Base-by-base conservation (phyloP, 1,140 invertebrate genomes). In the Bradysia coprophila region DNA sequence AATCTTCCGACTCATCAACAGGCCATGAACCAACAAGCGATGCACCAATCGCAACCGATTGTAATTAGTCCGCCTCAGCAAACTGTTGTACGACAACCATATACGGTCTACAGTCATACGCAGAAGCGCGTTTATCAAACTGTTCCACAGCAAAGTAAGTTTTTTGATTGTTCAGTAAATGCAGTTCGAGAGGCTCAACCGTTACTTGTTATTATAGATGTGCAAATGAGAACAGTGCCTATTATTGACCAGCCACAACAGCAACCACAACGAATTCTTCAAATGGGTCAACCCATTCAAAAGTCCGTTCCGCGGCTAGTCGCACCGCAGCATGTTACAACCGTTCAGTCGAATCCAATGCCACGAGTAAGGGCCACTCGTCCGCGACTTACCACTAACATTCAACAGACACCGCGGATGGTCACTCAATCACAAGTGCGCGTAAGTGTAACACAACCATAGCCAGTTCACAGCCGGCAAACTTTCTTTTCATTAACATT, bases 301-400 rank as follows among this genome's bases (percentile, higher is more conserved):
- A 51, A 55, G 39, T 52, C 54, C 42, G 51, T 58, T 38, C 43
- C 55, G 37, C 51, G 57, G 40, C 62, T 61, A 38, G 43, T 47
- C 16, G 46, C 36, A 3, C 13, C 18, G n/a, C n/a, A n/a, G n/a
- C n/a, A n/a, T n/a, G n/a, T n/a, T n/a, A 38, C 21, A 38, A n/a
- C 16, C 21, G 21, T 38, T 21, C 38, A 16, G 21, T 19, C 38
- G 21, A 19, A 16, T 20, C 18, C 38, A 38, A n/a, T 3, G 13
- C 13, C 18, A 22, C 18, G 5, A 3, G 4, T 19, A 13, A 22
- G n/a, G n/a, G 16, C 21, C 38, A 38, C 38, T 21, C 38, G 21
- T 6, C 38, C 13, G 13, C 4, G 13, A n/a, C 51, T 41, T 38
- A 15, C 13, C 45, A 13, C 32, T 48, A 19, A 51, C 47, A 38